Evolutionary conservation across 2,888 invertebrate genomes (phyloP).

Genomic region (Druceiella hillmani): DNA sequence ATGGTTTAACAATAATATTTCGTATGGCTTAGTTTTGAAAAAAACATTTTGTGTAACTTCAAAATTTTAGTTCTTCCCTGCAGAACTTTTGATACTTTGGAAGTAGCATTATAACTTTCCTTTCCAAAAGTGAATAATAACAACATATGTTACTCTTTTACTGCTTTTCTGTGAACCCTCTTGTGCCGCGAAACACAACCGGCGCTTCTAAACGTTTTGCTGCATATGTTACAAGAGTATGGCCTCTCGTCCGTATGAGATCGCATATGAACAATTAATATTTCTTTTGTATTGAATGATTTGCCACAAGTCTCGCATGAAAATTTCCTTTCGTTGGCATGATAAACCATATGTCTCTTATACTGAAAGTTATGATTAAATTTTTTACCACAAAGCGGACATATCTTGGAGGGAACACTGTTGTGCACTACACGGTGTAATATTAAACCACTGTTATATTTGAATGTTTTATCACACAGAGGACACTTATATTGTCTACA

Average conservation of each 20-base stretch:
- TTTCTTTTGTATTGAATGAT: conserved; percentile 31
- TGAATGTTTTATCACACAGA: conserved; percentile 45
- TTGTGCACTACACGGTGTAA: conserved; percentile 44
- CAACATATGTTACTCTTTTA: too few species aligned
- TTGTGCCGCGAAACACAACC: conserved; percentile 19
- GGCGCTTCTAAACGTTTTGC: conserved; percentile 21
- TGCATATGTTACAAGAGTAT: conserved; percentile 23
- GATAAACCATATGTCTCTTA: conserved; percentile 29
- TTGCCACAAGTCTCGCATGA: conserved; percentile 29
- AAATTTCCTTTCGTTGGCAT: conserved; percentile 29
- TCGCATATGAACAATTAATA: conserved; percentile 29
- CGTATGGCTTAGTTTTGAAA: too few species aligned
- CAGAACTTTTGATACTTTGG: too few species aligned
- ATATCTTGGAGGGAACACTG: conserved; percentile 44
- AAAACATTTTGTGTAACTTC: too few species aligned
- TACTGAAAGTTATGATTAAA: conserved; percentile 29
- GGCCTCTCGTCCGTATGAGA: conserved; percentile 26
- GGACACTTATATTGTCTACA: conserved; percentile 41
- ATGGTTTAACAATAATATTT: too few species aligned
- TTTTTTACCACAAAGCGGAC: not conserved
- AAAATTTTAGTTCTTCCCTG: too few species aligned
- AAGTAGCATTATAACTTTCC: too few species aligned
- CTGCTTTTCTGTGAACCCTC: too few species aligned
- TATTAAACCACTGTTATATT: conserved; percentile 43
- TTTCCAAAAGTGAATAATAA: too few species aligned